Conservation (phyloP, 2,888 invertebrate genomes). For the Gisinianus flammeolus region DNA sequence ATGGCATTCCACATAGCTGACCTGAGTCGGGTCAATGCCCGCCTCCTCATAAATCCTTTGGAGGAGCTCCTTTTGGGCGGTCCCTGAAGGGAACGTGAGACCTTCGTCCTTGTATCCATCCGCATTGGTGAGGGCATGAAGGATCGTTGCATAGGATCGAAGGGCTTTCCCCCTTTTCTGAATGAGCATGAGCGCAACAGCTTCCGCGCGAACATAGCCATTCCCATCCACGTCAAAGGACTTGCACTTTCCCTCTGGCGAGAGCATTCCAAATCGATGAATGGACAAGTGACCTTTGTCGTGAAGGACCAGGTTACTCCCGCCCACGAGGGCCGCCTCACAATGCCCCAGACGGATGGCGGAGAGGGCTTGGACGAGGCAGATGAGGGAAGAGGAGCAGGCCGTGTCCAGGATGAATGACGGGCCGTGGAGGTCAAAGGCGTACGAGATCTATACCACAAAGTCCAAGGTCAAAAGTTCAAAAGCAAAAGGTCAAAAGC, state of each 20-base stretch:
- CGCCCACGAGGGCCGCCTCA: constrained; percentile 4
- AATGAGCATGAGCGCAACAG: constrained; percentile 72
- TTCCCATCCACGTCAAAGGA: constrained; percentile 82
- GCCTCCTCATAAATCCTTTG: background rate
- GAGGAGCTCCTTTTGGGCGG: background rate
- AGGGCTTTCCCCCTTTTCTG: constrained; percentile 66
- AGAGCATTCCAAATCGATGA: constrained; percentile 68
- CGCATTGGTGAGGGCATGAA: constrained; percentile 81
- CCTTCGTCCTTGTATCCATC: constrained; percentile 73
- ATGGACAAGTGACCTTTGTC: too few relatives aligned
- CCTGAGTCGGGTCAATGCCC: background rate
- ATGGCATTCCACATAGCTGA: too few relatives aligned
- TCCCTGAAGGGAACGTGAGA: constrained; percentile 59
- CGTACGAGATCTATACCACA: background rate
- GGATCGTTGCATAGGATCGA: constrained; percentile 71
- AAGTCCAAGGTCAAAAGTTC: background rate
- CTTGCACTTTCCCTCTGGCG: constrained; percentile 84
- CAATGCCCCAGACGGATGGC: background rate
- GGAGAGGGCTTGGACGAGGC: background rate
- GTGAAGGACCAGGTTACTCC: background rate
- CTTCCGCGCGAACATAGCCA: constrained; percentile 85
- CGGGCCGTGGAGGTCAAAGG: constrained; percentile 32
- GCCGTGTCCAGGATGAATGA: constrained; percentile 6
- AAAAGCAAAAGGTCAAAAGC: background rate
- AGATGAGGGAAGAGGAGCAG: background rate